Percentiles rank a stretch among this genome's conserved stretches.
Conservation (phyloP, 2,888 invertebrate species). For the Pseudanteris insignis region DNA sequence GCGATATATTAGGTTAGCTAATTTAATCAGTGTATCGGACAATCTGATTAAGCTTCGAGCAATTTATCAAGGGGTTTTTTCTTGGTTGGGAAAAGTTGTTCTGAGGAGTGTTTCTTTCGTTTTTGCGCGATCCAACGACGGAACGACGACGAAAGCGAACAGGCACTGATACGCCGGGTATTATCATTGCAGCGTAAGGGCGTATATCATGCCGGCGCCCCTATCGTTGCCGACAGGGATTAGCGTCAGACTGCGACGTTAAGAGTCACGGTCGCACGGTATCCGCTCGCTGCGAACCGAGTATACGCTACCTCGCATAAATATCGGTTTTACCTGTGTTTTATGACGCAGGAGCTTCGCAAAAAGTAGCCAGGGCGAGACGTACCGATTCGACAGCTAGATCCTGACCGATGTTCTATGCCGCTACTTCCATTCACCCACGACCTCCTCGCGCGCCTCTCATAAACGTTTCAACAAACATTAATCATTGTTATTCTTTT, state of each 20-base stretch:
- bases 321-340: slow-evolving; percentile 66
- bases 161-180: slow-evolving; percentile 52
- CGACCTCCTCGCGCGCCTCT: slow-evolving; percentile 21
- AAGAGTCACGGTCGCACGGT: slow-evolving; percentile 46
- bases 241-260: slow-evolving; percentile 62
- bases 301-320: slow-evolving; percentile 59
- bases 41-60: slow-evolving; percentile 21
- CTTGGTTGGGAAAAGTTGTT: slow-evolving; percentile 22
- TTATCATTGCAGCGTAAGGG: slow-evolving; percentile 64
- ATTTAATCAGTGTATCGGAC: too few relatives aligned
- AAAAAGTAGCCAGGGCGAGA: slow-evolving; percentile 39
- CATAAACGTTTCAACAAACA: slow-evolving; percentile 30
- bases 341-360: slow-evolving; percentile 55
- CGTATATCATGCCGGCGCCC: slow-evolving; percentile 61
- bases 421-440: slow-evolving; percentile 40
- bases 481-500: slow-evolving; percentile 41
- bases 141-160: slow-evolving; percentile 37
- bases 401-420: slow-evolving; percentile 63
- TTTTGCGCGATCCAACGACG: slow-evolving; percentile 19
- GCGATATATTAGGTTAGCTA: too few relatives aligned
- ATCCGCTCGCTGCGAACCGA: slow-evolving; percentile 49
- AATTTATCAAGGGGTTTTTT: slow-evolving; percentile 31
- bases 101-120: slow-evolving; percentile 42
- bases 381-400: slow-evolving; percentile 60
- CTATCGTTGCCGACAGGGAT: slow-evolving; percentile 63